Conservation (phyloP, 2,888 invertebrate genomes). For the Oligia latruncula region DNA sequence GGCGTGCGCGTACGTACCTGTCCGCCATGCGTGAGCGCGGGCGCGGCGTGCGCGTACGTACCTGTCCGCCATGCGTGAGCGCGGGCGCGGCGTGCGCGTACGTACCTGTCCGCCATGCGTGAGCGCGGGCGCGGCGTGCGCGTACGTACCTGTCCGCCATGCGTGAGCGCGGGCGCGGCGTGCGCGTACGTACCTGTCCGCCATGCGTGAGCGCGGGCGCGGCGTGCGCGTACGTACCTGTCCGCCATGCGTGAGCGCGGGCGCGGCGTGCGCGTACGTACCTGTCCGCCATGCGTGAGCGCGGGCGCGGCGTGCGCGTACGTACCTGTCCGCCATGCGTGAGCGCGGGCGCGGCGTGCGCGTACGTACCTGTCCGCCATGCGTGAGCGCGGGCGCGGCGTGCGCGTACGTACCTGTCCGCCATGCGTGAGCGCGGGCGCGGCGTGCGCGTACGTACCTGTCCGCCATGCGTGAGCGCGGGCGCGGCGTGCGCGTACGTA, state of each 20-base stretch:
- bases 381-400: slow-evolving; percentile 30
- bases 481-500: not conserved
- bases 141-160: not conserved
- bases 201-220: slow-evolving; percentile 43
- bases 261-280: slow-evolving; percentile 91
- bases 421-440: slow-evolving; percentile 91
- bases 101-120: slow-evolving; percentile 26
- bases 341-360: slow-evolving; percentile 92
- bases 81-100: slow-evolving; percentile 92
- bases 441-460: slow-evolving; percentile 87
- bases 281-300: slow-evolving; percentile 34
- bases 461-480: slow-evolving; percentile 40
- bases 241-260: slow-evolving; percentile 86
- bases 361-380: slow-evolving; percentile 26
- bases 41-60: not conserved
- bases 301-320: slow-evolving; percentile 1
- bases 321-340: slow-evolving; percentile 80
- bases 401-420: not conserved
- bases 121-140: slow-evolving; percentile 19
- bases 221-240: not conserved
- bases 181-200: slow-evolving; percentile 82
- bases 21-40: slow-evolving; percentile 40
- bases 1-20: slow-evolving; percentile 87
- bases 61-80: slow-evolving; percentile 81
- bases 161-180: slow-evolving; percentile 92